Conservation (phyloP, 1,140 invertebrate genomes). For the Drosophila quadrilineata region DNA sequence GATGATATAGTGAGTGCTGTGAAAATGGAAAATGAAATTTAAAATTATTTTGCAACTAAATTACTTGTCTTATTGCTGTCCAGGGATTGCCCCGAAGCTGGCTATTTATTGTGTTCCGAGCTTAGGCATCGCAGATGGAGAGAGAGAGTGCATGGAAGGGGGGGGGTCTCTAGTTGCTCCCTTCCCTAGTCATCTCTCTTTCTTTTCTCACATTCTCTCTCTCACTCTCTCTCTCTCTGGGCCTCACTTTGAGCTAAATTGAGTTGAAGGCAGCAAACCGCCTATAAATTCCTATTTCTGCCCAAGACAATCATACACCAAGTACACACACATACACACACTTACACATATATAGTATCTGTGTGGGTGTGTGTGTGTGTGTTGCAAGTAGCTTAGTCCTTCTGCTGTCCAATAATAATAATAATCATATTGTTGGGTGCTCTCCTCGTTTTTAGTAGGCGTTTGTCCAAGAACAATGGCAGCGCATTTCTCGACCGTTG, state of each 20-base stretch:
- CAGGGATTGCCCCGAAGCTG: constrained; percentile 55
- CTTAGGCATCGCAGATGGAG: background rate
- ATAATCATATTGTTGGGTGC: constrained; percentile 71
- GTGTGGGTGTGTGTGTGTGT: background rate
- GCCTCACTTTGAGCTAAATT: too few species aligned
- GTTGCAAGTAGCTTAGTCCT: constrained; percentile 55
- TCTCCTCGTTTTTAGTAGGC: constrained; percentile 29
- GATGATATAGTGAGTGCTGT: constrained; percentile 69
- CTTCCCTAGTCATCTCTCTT: too few species aligned
- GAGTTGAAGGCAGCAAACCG: constrained; percentile 30
- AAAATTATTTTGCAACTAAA: constrained; percentile 79
- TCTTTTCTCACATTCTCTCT: too few species aligned
- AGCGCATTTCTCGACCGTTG: constrained; percentile 13
- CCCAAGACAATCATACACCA: constrained; percentile 67
- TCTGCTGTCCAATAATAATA: constrained; percentile 69
- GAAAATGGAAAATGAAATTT: constrained; percentile 77
- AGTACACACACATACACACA: constrained; percentile 7
- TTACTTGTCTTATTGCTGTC: constrained; percentile 78
- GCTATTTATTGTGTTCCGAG: constrained; percentile 58
- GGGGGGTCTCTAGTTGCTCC: too few species aligned
- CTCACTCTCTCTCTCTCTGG: too few species aligned
- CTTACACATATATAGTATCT: background rate
- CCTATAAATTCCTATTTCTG: constrained; percentile 76
- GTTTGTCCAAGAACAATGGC: constrained; percentile 53
- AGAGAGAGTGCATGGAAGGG: too few species aligned